A percentile compares a stretch with the other conserved stretches of the same genome.
phyloP scores from a whole-genome alignment of 1,140 invertebrate genomes.

The Latrodectus geometricus region DNA sequence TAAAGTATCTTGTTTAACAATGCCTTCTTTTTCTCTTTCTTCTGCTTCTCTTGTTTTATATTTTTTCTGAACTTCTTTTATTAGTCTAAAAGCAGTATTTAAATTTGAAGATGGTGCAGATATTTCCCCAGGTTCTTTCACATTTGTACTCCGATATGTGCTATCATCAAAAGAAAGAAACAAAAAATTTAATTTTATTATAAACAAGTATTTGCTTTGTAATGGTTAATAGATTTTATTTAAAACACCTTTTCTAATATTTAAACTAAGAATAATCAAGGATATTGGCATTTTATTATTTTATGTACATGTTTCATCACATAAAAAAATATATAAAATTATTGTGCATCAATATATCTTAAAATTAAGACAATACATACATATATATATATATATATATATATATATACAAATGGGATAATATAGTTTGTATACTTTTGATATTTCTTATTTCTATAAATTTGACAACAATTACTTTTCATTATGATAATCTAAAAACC shows the following conservation, averaged over 20 bases:
- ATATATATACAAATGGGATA: too few species aligned
- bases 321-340: too few species aligned
- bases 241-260: background rate
- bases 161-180: constrained; percentile 70
- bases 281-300: too few species aligned
- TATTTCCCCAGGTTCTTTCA: constrained; percentile 96
- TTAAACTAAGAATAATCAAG: background rate
- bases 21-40: constrained; percentile 94
- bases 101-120: constrained; percentile 95
- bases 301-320: too few species aligned
- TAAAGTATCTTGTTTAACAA: constrained; percentile 99
- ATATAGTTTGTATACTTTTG: too few species aligned
- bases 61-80: constrained; percentile 99
- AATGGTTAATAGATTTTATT: background rate
- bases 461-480: too few species aligned
- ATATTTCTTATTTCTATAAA: too few species aligned
- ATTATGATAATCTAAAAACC: too few species aligned
- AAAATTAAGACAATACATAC: too few species aligned
- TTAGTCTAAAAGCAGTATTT: constrained; percentile 95
- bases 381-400: too few species aligned
- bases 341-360: too few species aligned
- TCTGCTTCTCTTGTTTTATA: constrained; percentile 98
- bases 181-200: background rate
- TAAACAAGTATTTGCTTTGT: background rate
- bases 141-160: constrained; percentile 98